Conservation (phyloP, 1,140 invertebrate species). For the Trichomalopsis sarcophagae region DNA sequence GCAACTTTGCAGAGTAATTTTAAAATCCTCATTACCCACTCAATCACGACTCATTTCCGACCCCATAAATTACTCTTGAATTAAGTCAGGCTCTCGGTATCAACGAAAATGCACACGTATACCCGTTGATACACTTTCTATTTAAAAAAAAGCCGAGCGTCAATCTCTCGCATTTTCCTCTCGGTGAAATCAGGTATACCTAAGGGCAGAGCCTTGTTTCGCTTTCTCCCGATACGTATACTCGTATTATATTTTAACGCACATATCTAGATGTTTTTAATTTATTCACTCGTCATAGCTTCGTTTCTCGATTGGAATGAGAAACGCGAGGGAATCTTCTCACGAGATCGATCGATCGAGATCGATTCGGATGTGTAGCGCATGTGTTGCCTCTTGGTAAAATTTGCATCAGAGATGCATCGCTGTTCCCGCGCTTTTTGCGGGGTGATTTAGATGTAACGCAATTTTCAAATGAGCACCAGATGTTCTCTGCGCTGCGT, state of each 20-base stretch:
- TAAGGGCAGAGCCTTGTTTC: conserved; percentile 6
- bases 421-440: background rate
- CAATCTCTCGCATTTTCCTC: background rate
- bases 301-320: background rate
- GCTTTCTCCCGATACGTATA: conserved; percentile 10
- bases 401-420: conserved; percentile 1
- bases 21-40: too few relatives aligned
- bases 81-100: background rate
- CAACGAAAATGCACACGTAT: background rate
- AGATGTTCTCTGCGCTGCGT: too few relatives aligned
- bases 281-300: conserved; percentile 1
- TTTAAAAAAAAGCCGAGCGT: background rate
- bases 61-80: background rate
- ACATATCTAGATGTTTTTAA: background rate
- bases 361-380: background rate
- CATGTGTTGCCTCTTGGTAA: too few relatives aligned
- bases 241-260: too few relatives aligned
- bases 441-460: background rate
- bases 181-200: background rate
- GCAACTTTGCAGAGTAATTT: too few relatives aligned
- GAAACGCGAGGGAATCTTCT: background rate
- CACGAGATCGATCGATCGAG: background rate
- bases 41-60: too few relatives aligned
- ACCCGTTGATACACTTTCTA: conserved; percentile 21
- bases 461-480: too few relatives aligned